Evolutionary conservation across 2,797 vertebrate species (phyloP).

Genomic region (Furcifer pardalis): DNA sequence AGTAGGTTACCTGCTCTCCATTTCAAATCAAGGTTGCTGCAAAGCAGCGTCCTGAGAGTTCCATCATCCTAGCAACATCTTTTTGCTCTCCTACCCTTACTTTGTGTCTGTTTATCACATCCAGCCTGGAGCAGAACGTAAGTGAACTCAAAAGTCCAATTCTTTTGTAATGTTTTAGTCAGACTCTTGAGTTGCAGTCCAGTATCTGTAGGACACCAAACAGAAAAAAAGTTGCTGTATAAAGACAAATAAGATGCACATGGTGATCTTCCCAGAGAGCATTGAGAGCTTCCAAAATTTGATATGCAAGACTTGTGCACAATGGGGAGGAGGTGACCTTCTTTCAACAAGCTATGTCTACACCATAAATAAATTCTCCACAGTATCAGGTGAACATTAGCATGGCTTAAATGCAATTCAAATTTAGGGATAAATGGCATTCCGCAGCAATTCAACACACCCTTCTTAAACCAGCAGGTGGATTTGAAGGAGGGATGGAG

Average conservation of each 20-base stretch:
- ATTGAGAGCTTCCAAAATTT: background rate
- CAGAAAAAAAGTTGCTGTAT: background rate
- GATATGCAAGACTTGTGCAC: background rate
- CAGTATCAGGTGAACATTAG: background rate
- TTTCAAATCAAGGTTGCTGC: background rate
- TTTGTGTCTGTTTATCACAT: background rate
- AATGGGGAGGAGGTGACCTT: background rate
- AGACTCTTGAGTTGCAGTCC: too few species aligned
- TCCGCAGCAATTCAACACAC: background rate
- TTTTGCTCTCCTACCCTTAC: background rate
- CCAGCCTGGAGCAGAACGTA: background rate
- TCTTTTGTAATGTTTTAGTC: too few species aligned
- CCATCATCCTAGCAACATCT: background rate
- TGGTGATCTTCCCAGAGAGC: background rate
- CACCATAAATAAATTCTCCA: background rate
- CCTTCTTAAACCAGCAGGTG: background rate
- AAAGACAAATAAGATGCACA: background rate
- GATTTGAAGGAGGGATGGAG: background rate
- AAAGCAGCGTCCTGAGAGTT: background rate
- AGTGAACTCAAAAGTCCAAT: background rate
- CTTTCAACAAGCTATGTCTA: background rate
- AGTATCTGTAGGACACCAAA: background rate
- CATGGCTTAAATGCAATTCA: background rate
- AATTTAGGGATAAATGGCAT: background rate
- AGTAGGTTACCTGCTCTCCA: background rate